Base-by-base conservation (phyloP, 2,113 vertebrate species). In the Aspiorhynchus laticeps region DNA sequence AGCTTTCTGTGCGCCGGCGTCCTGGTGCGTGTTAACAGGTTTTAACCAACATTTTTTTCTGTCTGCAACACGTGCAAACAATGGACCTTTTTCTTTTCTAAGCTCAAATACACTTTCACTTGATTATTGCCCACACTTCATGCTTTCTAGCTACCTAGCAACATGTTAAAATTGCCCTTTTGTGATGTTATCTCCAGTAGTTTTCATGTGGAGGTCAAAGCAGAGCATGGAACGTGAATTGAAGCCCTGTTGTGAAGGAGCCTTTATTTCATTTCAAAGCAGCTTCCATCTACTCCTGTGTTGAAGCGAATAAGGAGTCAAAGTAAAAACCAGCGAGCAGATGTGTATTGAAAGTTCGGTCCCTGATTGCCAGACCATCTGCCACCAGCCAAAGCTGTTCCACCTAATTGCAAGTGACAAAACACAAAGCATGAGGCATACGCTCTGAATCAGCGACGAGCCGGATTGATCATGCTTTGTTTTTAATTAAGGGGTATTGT, bases 401-500 rank as follows among this genome's bases (percentile, higher is more conserved):
- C 48, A 56, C 12, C 67, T 85, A 84, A 46, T 73, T 71, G 61
- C 67, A 38, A 85, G 82, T 73, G 26, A 84, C 26, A n/a, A 19
- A 80, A 80, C 53, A 74, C 48, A 31, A 74, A 71, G 67, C 77
- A 33, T 28, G 80, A 17, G 28, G 31, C 79, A 85, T 84, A 33
- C 8, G 69, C 76, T 84, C 36, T 84, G 31, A 84, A 84, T 84
- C 11, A 21, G 11, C 43, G 36, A 75, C 14, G 67, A 88, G 51
- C 24, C 7, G 31, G 56, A 88, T 65, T 80, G 76, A 85, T 87
- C 61, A 71, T 59, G 78, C 65, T 85, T 75, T 80, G 53, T 59
- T 51, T 73, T 80, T 85, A 88, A 88, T 80, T 81, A 75, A 75
- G 19, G 48, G 38, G 36, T 74, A 80, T 69, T 46, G 41, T 80